Base-by-base conservation (phyloP, 2,113 vertebrate species). In the Polypterus senegalus region DNA sequence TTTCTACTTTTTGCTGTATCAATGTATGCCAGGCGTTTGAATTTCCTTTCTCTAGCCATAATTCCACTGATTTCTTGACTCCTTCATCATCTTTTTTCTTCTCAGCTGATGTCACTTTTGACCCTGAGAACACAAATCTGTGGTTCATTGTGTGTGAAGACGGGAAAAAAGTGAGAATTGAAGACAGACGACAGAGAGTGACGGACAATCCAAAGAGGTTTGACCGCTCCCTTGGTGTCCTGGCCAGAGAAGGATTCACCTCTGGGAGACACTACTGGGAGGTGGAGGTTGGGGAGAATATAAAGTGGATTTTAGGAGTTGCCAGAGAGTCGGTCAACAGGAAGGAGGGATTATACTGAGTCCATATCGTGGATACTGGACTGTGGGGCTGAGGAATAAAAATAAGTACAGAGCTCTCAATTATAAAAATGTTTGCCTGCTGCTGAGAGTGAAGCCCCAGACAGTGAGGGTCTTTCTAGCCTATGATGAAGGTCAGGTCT, bases 201-300 rank as follows among this genome's bases (percentile, higher is more conserved):
- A 63, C 58, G 0, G 74, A 85, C 63, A 73, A 61, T 43, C 74
- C 67, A 0, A 70, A 77, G n/a, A 76, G 85, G 3, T 87, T 85
- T 6, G 74, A 86, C 60, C 77, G 80, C 3, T 82, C 83, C 66
- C 83, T 84, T 60, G 84, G 81, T 58, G 76, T 84, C 3, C 71
- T 87, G 48, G 82, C 69, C 44, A 65, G 5, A 5, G 72, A 82
- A 63, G 76, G 78, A 48, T 81, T 86, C 64, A 72, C 9, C 65
- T 74, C 78, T 1, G 85, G 85, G 3, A 69, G 79, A 1, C 83
- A 86, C 65, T 86, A 87, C 73, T 87, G 85, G 85, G 85, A 86
- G 5, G 54, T 88, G 69, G 71, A 82, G 6, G 85, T 87, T 3
- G 79, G 78, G 49, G 72, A 46, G 46, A 87, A 86, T 66, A 84